Evolutionary conservation across 2,113 vertebrate species (phyloP).

Genomic region (Uria aalge): DNA sequence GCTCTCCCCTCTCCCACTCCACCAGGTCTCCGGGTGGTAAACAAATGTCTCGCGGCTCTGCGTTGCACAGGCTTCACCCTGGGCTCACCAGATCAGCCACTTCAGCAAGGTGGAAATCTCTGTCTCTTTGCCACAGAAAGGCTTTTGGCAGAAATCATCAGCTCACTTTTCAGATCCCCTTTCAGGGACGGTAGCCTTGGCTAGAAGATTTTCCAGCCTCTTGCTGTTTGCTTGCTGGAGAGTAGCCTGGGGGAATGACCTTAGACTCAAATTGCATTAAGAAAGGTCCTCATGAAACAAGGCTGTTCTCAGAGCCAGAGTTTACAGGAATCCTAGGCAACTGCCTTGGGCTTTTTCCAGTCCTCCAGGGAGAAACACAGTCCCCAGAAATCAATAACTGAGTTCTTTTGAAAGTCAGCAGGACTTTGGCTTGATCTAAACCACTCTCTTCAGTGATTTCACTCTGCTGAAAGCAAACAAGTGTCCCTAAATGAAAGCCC

Average conservation of each 20-base stretch:
- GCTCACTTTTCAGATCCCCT: background rate
- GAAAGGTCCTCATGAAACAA: background rate
- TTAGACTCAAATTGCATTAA: background rate
- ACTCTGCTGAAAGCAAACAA: background rate
- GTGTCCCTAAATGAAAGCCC: background rate
- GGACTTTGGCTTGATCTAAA: background rate
- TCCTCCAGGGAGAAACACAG: constrained; percentile 37
- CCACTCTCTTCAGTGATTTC: background rate
- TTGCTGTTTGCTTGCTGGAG: background rate
- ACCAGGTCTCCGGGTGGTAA: background rate
- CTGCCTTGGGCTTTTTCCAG: constrained; percentile 47
- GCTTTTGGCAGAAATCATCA: background rate
- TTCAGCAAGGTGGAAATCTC: background rate
- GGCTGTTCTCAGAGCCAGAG: constrained; percentile 5
- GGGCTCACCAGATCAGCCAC: background rate
- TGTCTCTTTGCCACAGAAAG: background rate
- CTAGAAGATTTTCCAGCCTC: background rate
- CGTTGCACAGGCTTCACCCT: rapidly evolving
- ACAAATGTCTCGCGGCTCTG: background rate
- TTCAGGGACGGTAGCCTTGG: background rate
- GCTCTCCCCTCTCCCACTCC: background rate
- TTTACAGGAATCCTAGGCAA: constrained; percentile 43
- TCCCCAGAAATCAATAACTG: constrained; percentile 39
- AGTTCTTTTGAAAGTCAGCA: constrained; percentile 28
- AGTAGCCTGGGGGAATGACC: constrained; percentile 37